Base-by-base conservation (phyloP, 2,797 vertebrate genomes). In the Cichlasoma orientale region DNA sequence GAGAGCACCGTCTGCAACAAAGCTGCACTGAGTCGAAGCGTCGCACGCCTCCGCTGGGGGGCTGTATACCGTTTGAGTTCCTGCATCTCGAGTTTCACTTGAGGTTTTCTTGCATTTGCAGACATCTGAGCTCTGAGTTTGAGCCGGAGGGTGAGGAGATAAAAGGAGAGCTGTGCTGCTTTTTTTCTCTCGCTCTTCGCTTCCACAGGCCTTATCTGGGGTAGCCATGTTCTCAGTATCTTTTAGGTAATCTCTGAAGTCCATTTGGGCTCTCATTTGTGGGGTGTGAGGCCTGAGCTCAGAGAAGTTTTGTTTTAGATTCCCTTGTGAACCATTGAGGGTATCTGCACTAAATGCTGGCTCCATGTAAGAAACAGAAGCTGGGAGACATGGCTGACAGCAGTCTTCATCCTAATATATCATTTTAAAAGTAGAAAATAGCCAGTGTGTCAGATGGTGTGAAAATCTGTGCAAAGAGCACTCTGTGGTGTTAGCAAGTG, bases 11-110 rank as follows among this genome's bases (percentile, higher is more conserved):
- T 71, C 88, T 85, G 41, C 1, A 72, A 4, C 31, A 29, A 89
- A 70, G 74, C 57, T 83, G 70, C 96, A 97, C 82, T 99, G 97
- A 33, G 94, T 89, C 0, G 94, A 94, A 50, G 87, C 94, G 1
- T 98, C 92, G 19, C 55, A 54, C 13, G 74, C 96, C 33, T 82
- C 70, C 1, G 77, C 23, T 16, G 4, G 0, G 7, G 52, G 38
- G 8, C 21, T 16, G 69, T 6, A 7, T 7, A 90, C 82, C 0
- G 97, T 98, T 86, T 98, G 97, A 1, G 94, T 96, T 80, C 84
- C 95, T 0, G 27, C 86, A 0, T 97, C 93, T 12, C 55, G 81
- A 1, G 69, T 82, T 75, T 3, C 78, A 1, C 2, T 6, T 9
- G 61, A 5, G 19, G 36, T 50, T 76, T 78, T 89, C 27, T 2